Conservation (phyloP, 2,888 invertebrate genomes). For the Opisthograptis luteolata region DNA sequence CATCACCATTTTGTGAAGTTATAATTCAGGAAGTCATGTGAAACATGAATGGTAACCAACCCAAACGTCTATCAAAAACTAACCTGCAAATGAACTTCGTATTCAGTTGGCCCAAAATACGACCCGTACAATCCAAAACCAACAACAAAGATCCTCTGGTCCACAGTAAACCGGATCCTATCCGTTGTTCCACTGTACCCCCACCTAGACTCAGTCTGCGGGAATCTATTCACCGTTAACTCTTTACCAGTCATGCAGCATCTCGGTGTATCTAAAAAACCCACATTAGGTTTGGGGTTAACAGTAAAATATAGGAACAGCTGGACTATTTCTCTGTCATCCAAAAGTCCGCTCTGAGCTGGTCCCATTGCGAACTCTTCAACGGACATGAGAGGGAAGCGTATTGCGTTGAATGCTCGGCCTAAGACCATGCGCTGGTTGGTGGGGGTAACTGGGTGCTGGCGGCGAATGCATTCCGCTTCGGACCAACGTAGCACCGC, state of each 20-base stretch:
- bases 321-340: constrained; percentile 90
- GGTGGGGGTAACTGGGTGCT: constrained; percentile 86
- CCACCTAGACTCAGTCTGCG: constrained; percentile 91
- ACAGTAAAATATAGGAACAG: constrained; percentile 88
- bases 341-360: constrained; percentile 89
- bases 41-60: no score
- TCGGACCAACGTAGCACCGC: constrained; percentile 90
- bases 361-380: constrained; percentile 93
- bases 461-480: constrained; percentile 88
- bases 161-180: constrained; percentile 91
- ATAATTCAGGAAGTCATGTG: no score
- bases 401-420: constrained; percentile 87
- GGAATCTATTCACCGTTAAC: constrained; percentile 88
- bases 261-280: constrained; percentile 88
- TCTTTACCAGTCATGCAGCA: constrained; percentile 92
- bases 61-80: constrained; percentile 29
- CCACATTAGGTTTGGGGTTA: constrained; percentile 90
- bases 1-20: no score
- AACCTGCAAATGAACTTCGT: constrained; percentile 88
- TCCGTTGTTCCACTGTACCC: constrained; percentile 94
- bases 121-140: constrained; percentile 94
- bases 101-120: constrained; percentile 90
- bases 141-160: constrained; percentile 91
- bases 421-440: constrained; percentile 89
- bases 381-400: constrained; percentile 93